phyloP scores from a whole-genome alignment of 53 echinoderm and acorn worm genomes.

The Paracentrotus lividus region DNA sequence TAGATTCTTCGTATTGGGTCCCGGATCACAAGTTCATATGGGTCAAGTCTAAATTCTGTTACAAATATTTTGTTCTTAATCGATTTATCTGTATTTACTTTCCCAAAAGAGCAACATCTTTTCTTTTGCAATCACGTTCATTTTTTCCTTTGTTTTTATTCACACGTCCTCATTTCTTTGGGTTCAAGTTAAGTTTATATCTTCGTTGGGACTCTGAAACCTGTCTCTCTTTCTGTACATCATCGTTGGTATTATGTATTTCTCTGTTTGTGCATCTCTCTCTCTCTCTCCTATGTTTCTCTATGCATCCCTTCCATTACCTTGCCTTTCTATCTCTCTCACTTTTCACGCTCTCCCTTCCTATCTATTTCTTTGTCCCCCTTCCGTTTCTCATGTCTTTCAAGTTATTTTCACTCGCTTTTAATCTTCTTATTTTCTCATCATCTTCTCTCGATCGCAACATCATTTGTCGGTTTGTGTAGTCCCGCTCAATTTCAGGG shows the following conservation, averaged over 20 bases:
- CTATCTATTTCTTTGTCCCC: not conserved
- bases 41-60: too few species aligned
- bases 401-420: too few species aligned
- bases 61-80: not conserved
- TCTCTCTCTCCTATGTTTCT: too few species aligned
- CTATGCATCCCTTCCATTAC: not conserved
- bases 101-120: not conserved
- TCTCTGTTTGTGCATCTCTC: not conserved
- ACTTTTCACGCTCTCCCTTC: not conserved
- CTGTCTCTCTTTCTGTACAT: not conserved
- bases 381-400: not conserved
- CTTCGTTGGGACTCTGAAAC: too few species aligned
- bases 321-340: not conserved
- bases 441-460: not conserved
- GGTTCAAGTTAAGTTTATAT: not conserved
- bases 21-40: too few species aligned
- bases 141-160: not conserved
- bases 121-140: not conserved
- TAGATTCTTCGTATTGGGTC: too few species aligned
- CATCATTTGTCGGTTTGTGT: not conserved
- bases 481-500: constrained; percentile 68
- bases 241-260: not conserved
- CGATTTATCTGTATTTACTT: not conserved
- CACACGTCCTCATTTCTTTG: not conserved
- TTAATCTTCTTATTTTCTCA: not conserved